These are phyloP conservation scores for Terrapene triunguis DNA, from an alignment of 2,113 vertebrate species.

Conservation along the genomic window DNA sequence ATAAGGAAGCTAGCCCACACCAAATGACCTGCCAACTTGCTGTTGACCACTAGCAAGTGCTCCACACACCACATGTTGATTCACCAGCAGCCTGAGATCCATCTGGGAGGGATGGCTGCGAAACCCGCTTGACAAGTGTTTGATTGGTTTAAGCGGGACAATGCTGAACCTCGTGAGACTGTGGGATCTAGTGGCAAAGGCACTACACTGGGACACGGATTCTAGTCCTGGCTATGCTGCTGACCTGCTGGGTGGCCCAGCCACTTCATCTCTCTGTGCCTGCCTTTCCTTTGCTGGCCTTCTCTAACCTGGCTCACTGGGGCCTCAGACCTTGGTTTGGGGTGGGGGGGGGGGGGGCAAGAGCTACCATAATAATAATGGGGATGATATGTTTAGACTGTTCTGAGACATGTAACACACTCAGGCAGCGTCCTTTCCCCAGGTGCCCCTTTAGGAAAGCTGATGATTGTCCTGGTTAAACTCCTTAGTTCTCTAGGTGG, in stretches of 20 bases:
- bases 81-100: not conserved
- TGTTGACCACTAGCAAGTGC: not conserved
- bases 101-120: not conserved
- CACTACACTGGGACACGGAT: not conserved
- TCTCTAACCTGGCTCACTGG: too few relatives aligned
- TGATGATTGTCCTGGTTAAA: not conserved
- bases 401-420: not conserved
- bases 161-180: not conserved
- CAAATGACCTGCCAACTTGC: not conserved
- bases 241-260: too few relatives aligned
- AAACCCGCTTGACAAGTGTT: not conserved
- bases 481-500: not conserved
- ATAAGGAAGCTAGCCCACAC: not conserved
- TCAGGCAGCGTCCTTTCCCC: not conserved
- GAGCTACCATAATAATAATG: not conserved
- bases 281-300: not conserved
- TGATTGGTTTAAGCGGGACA: not conserved
- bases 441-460: not conserved
- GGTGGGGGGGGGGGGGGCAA: too few relatives aligned
- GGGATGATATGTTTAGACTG: not conserved
- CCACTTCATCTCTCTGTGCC: too few relatives aligned
- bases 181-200: not conserved
- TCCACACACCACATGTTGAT: not conserved
- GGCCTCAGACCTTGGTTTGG: too few relatives aligned
- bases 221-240: not conserved